Evolutionary conservation across 2,113 vertebrate species (phyloP), one percentile per base, ranked within the genome.

Genomic region (Indri indri): DNA sequence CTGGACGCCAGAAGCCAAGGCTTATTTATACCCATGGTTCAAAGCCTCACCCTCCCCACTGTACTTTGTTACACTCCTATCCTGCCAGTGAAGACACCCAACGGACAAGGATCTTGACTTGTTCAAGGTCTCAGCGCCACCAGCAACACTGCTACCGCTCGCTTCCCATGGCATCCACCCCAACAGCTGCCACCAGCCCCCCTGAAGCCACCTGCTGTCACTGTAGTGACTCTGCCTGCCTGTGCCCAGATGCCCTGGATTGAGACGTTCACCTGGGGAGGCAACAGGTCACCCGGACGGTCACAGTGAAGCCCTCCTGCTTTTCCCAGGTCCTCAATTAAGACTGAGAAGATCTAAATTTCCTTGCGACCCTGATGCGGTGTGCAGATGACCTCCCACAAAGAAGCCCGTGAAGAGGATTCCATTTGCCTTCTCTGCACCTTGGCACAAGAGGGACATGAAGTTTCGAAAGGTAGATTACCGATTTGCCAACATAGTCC

Each of bases 241-340:
- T 14, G 50, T 70, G 25, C 3, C 50, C 8, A 3, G 2, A 13
- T 5, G 13, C 14, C 50, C 37, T 1, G 0, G 11, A 10, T 22
- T 20, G 37, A 42, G 68, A 42, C 27, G 3, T 1, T 5, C 27
- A 34, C 27, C 20, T 59, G 57, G 1, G 0, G 52, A 18, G 50
- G 50, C 47, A 34, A 3, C 17, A 65, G 30, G 2, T 40, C 14
- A 40, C 34, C 68, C 25, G 25, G n/a, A 40, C 18, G 25, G 25
- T 40, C 17, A 42, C 47, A 68, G 1, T 10, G 57, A 42, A 66
- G 18, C 27, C 42, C 65, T 4, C 34, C 32, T 22, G 8, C 52
- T 52, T 50, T 65, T 20, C 32, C 10, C 9, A 47, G 5, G 4
- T 70, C 52, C 52, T 59, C 23, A 37, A 30, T 83, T 32, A 71